Percentiles rank a stretch among this genome's conserved stretches.
Evolutionary conservation across 2,888 invertebrate genomes (phyloP).

Genomic region (Brassicogethes aeneus): DNA sequence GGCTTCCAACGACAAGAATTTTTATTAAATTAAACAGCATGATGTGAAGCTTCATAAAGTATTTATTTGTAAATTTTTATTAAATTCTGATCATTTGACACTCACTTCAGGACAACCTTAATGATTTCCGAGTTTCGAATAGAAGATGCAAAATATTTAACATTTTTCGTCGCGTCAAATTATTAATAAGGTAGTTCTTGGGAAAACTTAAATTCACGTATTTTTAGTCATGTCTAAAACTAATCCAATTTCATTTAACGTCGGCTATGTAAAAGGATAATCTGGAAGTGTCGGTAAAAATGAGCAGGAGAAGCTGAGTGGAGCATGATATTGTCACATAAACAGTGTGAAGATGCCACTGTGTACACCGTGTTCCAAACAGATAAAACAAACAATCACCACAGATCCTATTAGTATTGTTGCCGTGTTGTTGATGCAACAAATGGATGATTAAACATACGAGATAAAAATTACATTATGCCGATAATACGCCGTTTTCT

Average conservation of each 20-base stretch:
- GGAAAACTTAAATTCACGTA: too few relatives aligned
- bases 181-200: too few relatives aligned
- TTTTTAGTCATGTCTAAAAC: neutral
- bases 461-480: neutral
- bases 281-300: neutral
- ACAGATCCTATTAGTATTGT: neutral
- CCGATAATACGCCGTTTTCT: neutral
- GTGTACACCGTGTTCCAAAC: neutral
- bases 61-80: too few relatives aligned
- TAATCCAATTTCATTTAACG: neutral
- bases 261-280: neutral
- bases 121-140: too few relatives aligned
- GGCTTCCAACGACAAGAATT: too few relatives aligned
- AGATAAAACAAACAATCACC: neutral
- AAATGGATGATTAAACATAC: neutral
- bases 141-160: too few relatives aligned
- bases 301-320: conserved; percentile 6
- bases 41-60: too few relatives aligned
- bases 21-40: too few relatives aligned
- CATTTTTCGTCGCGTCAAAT: too few relatives aligned
- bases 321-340: conserved; percentile 16
- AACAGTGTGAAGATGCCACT: conserved; percentile 10
- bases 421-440: neutral
- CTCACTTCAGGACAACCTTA: too few relatives aligned
- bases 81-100: too few relatives aligned